These are phyloP conservation scores for Melanitta fusca DNA, from an alignment of 2,797 vertebrate species.

Conservation along the genomic window DNA sequence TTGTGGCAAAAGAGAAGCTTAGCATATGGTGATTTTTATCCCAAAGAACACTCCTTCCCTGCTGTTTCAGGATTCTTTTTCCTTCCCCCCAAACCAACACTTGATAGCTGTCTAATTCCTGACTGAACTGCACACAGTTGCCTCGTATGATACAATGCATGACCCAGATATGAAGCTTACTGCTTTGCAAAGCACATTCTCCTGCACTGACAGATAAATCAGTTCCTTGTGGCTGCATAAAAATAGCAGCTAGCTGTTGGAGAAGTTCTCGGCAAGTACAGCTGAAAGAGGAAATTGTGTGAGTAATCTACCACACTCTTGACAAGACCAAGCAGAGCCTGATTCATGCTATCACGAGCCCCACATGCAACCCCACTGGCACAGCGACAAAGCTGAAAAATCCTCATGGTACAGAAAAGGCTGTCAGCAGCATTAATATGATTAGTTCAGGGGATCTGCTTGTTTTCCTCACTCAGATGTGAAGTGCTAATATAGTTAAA, in stretches of 20 bases:
- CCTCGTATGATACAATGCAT: conserved; percentile 24
- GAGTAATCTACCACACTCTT: background rate
- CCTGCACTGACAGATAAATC: conserved; percentile 68
- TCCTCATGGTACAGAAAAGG: background rate
- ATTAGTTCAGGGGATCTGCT: conserved; percentile 62
- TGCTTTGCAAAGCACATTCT: conserved; percentile 65
- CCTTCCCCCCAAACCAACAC: background rate
- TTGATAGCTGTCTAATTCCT: conserved; percentile 58
- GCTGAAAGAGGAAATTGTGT: background rate
- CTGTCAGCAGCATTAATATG: conserved; percentile 59
- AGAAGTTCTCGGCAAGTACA: conserved; percentile 45
- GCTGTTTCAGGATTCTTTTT: conserved; percentile 5
- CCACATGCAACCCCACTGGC: background rate
- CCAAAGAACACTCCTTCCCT: background rate
- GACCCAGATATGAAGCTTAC: conserved; percentile 73
- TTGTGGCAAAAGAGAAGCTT: conserved; percentile 45
- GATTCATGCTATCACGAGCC: background rate
- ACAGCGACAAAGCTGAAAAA: conserved; percentile 50
- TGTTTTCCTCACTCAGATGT: conserved; percentile 31
- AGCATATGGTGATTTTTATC: conserved; percentile 46
- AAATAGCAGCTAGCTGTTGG: conserved; percentile 48
- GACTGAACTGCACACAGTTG: conserved; percentile 32
- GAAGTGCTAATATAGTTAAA: conserved; percentile 11
- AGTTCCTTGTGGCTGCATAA: conserved; percentile 53
- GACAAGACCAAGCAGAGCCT: conserved; percentile 12